phyloP scores from a whole-genome alignment of 2,113 vertebrate species.

The Dicaeum eximium region DNA sequence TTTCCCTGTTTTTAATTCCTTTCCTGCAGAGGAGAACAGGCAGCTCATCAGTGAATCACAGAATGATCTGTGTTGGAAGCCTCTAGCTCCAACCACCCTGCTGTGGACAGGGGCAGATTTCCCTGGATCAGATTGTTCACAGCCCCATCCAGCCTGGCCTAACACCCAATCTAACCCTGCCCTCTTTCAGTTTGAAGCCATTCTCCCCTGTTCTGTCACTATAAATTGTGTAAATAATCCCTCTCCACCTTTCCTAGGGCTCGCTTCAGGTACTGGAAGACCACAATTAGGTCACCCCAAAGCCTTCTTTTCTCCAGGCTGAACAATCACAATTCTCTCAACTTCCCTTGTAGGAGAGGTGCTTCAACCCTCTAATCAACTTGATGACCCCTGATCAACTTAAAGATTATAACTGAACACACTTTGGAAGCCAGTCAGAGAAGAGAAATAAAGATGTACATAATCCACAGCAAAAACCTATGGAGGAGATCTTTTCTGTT shows the following conservation, averaged over 20 bases:
- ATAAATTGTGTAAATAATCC: background rate
- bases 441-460: background rate
- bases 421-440: background rate
- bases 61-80: background rate
- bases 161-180: background rate
- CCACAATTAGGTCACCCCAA: background rate
- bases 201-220: background rate
- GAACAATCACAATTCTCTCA: background rate
- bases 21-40: background rate
- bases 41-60: background rate
- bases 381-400: background rate
- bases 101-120: background rate
- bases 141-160: background rate
- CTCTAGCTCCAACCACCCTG: background rate
- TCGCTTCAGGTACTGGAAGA: background rate
- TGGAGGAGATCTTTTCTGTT: background rate
- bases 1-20: background rate
- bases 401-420: background rate
- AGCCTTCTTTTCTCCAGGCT: background rate
- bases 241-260: background rate
- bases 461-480: background rate
- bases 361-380: background rate
- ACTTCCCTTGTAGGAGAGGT: background rate
- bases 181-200: background rate
- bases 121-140: background rate